These are phyloP conservation scores for Sphyrna mokarran DNA, from an alignment of 2,113 vertebrate species.

Conservation along the genomic window DNA sequence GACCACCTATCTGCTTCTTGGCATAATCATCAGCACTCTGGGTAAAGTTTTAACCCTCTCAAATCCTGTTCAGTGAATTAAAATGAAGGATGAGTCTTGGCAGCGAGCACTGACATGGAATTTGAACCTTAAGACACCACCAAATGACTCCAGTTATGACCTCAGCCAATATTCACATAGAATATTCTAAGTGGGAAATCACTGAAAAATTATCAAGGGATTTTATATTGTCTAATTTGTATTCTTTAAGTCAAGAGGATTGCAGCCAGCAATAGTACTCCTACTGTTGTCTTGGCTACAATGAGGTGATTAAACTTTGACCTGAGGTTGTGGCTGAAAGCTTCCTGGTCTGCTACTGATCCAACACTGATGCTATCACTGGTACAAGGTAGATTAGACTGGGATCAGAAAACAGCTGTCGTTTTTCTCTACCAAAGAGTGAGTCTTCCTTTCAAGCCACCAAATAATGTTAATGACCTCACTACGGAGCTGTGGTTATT, in stretches of 20 bases:
- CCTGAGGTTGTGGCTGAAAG: not conserved
- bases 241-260: not conserved
- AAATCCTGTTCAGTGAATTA: no score
- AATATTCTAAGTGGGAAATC: not conserved
- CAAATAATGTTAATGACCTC: not conserved
- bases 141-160: not conserved
- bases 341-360: not conserved
- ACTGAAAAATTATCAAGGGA: no score
- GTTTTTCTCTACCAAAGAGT: not conserved
- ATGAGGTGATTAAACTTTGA: not conserved
- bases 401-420: not conserved
- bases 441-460: not conserved
- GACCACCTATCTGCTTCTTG: not conserved
- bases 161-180: not conserved
- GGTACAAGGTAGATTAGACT: not conserved
- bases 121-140: not conserved
- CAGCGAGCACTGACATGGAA: not conserved
- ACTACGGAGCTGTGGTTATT: not conserved
- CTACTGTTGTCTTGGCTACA: not conserved
- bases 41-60: no score
- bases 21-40: not conserved
- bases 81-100: no score
- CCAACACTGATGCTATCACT: not conserved
- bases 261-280: not conserved
- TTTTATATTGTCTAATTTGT: not conserved